Evolutionary conservation across 2,113 vertebrate genomes (phyloP).

Genomic region (Phalacrocorax carbo): DNA sequence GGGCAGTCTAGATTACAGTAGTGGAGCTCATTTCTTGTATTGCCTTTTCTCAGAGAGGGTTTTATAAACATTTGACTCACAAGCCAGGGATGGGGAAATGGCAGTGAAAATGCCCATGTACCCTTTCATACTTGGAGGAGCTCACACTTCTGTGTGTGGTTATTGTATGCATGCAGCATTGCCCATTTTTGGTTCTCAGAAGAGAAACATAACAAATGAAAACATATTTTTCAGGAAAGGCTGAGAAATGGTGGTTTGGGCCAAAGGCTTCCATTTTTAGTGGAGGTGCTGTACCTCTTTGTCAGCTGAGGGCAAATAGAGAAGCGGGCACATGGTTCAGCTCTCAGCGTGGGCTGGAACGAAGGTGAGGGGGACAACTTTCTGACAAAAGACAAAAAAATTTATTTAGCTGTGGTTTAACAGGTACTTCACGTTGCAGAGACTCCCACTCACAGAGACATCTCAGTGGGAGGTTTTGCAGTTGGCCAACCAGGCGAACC

Average conservation of each 20-base stretch:
- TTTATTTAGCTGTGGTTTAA: not conserved
- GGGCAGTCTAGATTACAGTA: not conserved
- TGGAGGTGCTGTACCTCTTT: not conserved
- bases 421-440: not conserved
- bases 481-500: not conserved
- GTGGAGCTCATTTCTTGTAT: not conserved
- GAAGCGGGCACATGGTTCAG: not conserved
- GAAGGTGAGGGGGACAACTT: not conserved
- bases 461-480: not conserved
- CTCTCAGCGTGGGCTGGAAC: not conserved
- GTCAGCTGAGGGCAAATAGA: not conserved
- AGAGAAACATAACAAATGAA: not conserved
- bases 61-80: constrained; percentile 27
- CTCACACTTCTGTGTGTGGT: not conserved
- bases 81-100: not conserved
- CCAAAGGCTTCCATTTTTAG: not conserved
- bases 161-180: not conserved
- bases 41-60: not conserved
- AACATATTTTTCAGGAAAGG: not conserved
- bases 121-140: not conserved
- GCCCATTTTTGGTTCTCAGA: not conserved
- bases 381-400: not conserved
- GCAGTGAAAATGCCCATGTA: not conserved
- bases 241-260: not conserved
- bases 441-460: not conserved